Evolutionary conservation across 2,113 vertebrate genomes (phyloP).

Genomic region (Sula dactylatra): DNA sequence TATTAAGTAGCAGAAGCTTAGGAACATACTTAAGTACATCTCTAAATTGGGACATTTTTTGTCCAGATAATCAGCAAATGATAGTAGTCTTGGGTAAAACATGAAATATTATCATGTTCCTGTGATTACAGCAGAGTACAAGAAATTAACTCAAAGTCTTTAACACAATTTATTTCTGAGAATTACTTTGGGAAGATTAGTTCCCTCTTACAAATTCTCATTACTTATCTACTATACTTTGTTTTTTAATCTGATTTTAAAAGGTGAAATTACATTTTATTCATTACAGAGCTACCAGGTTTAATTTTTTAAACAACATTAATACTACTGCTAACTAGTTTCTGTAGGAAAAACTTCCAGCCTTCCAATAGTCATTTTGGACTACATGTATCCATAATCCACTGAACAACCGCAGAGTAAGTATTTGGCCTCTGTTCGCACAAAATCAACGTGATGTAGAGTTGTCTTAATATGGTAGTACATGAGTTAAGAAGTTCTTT

Average conservation of each 20-base stretch:
- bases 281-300: not conserved
- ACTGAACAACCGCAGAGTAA: not conserved
- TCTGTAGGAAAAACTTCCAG: not conserved
- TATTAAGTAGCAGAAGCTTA: slow-evolving; percentile 9
- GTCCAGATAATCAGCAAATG: slow-evolving; percentile 26
- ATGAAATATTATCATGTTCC: slow-evolving; percentile 20
- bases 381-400: not conserved
- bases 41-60: slow-evolving; percentile 8
- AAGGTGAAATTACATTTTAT: slow-evolving; percentile 19
- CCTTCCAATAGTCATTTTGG: not conserved
- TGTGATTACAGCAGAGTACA: slow-evolving; percentile 28
- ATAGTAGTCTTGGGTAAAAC: slow-evolving; percentile 32
- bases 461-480: not conserved
- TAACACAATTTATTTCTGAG: slow-evolving; percentile 26
- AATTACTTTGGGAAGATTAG: slow-evolving; percentile 50
- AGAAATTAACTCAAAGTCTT: slow-evolving; percentile 44
- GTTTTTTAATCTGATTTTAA: slow-evolving; percentile 41
- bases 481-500: not conserved
- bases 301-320: slow-evolving; percentile 19
- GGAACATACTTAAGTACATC: slow-evolving; percentile 2
- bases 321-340: not conserved
- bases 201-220: slow-evolving; percentile 15
- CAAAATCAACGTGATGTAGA: not conserved
- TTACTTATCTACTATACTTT: not conserved
- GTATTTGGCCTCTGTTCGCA: not conserved